phyloP scores from a whole-genome alignment of 2,113 vertebrate genomes.

The Bambusicola thoracicus region DNA sequence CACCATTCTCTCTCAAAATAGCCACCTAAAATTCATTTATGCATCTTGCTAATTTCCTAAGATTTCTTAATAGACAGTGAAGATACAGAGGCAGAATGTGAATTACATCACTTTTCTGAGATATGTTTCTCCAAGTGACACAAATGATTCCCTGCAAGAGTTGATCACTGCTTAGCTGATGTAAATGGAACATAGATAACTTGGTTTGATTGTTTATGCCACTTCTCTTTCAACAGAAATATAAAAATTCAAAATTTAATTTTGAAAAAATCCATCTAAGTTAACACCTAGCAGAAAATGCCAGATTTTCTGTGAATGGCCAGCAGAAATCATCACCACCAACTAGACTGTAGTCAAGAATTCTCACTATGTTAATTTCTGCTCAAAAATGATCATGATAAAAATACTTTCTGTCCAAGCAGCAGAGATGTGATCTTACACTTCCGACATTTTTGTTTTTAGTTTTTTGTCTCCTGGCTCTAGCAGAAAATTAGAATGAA shows the following conservation, averaged over 20 bases:
- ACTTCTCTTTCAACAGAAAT: not conserved
- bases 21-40: not conserved
- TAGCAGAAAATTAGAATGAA: not conserved
- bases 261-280: not conserved
- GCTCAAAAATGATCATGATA: not conserved
- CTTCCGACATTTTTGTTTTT: not conserved
- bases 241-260: not conserved
- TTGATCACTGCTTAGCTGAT: not conserved
- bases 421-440: not conserved
- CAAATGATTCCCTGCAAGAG: not conserved
- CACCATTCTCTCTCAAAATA: not conserved
- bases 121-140: not conserved
- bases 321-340: not conserved
- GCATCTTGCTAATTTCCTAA: not conserved
- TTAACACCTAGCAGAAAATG: not conserved
- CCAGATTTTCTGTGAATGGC: not conserved
- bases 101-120: not conserved
- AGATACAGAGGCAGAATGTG: not conserved
- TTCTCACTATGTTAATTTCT: not conserved
- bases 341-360: not conserved
- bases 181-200: not conserved
- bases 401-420: not conserved
- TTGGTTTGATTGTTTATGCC: not conserved
- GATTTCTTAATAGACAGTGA: not conserved
- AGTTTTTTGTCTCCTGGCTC: not conserved